phyloP scores from a whole-genome alignment of 2,888 invertebrate species.

The Laothoe populi region DNA sequence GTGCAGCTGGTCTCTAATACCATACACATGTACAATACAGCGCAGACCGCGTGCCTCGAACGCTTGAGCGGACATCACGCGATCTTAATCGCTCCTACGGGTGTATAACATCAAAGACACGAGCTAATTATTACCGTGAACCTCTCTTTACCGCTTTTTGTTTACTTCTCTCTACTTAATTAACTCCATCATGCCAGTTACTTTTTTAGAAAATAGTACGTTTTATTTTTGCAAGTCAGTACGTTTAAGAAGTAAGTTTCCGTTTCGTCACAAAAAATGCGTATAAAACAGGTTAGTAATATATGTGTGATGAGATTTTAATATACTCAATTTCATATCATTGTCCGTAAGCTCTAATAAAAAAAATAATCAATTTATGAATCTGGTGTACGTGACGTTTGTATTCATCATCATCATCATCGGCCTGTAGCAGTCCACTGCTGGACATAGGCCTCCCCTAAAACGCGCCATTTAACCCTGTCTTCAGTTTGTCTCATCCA shows the following conservation, averaged over 20 bases:
- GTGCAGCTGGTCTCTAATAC: not conserved
- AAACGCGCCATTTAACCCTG: too few species aligned
- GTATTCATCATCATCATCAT: too few species aligned
- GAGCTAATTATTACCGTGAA: constrained; percentile 18
- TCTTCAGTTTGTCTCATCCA: too few species aligned
- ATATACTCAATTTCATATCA: not conserved
- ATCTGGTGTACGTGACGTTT: not conserved
- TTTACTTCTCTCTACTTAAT: constrained; percentile 15
- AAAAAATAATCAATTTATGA: not conserved
- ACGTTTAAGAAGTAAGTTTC: too few species aligned
- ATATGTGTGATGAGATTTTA: not conserved
- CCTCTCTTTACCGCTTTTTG: constrained; percentile 13
- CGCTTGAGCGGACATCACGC: constrained; percentile 8
- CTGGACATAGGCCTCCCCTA: too few species aligned
- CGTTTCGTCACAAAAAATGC: too few species aligned
- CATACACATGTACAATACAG: not conserved
- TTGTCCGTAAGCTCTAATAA: not conserved
- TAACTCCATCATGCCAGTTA: not conserved
- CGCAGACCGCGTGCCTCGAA: constrained; percentile 3
- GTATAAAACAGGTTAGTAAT: not conserved
- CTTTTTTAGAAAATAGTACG: not conserved
- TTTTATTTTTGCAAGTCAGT: constrained; percentile 1
- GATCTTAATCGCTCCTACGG: constrained; percentile 4
- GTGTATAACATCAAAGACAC: constrained; percentile 14
- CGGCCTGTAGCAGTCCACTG: too few species aligned